Evolutionary conservation across 1,140 invertebrate genomes (phyloP), one percentile per base, ranked within the genome.

Genomic region (Cotesia chilonis): DNA sequence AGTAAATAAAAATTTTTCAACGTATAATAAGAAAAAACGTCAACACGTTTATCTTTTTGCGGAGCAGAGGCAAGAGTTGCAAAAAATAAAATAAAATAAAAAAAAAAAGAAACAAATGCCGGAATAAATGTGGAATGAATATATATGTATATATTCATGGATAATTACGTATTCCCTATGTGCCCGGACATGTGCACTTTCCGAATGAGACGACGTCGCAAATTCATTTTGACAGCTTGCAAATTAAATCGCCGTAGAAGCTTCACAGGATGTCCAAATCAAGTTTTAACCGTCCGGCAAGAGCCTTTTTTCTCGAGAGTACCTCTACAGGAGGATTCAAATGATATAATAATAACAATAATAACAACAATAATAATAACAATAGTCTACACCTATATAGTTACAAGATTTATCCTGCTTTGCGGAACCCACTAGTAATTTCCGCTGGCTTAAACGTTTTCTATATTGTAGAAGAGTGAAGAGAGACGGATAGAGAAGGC

Each of bases 171-270:
- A 66, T 52, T 41, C 36, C 14, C 12, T 20, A 52, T 66, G 64
- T 37, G 14, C 36, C 41, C 64, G 38, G 38, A 51, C 64, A 51
- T 66, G 66, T 68, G 66, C 20, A 28, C 28, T 68, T 68, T 68
- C 17, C 66, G 47, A 20, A 47, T 7, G 41, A 52, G 38, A 51
- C 38, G 20, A 41, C 35, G 35, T 66, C 36, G 64, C 64, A 68
- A 68, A 68, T 68, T 68, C 51, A 41, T 68, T 68, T 68, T 28
- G 66, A 68, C 66, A 36, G 47, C 51, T 68, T 36, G 66, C 66
- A 68, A 68, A 68, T 68, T 68, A 68, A 68, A 68, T 55, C 51
- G 41, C 51, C 28, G 66, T 55, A 17, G 66, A 68, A 55, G 51
- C 35, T 51, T 20, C 51, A 54, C 66, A 55, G 66, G 66, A 68